Evolutionary conservation across 92 coral and sea anemone species (phyloP).

Genomic region (Phenganax marumi): DNA sequence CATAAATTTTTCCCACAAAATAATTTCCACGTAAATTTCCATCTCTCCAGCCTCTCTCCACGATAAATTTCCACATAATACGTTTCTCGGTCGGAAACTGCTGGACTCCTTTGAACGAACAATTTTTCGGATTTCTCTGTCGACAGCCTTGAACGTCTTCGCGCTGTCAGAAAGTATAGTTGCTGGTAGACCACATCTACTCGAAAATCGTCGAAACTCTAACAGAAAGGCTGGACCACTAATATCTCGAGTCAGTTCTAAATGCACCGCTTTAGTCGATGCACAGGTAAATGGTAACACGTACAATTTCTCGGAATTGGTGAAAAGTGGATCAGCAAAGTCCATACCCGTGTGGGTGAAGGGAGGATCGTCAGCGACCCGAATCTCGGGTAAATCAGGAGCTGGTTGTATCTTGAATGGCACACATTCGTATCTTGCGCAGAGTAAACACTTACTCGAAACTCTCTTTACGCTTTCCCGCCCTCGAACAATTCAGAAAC

Average conservation of each 20-base stretch:
- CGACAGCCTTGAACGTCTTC: conserved; percentile 40
- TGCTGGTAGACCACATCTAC: conserved; percentile 37
- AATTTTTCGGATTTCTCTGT: conserved; percentile 40
- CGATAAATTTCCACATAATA: conserved; percentile 45
- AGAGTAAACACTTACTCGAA: not conserved
- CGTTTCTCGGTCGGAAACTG: conserved; percentile 20
- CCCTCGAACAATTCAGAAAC: not conserved
- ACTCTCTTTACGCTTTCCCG: not conserved
- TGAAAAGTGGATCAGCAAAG: conserved; percentile 45
- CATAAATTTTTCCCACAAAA: no score
- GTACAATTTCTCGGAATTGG: conserved; percentile 13
- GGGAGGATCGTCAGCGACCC: conserved; percentile 52
- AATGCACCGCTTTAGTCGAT: conserved; percentile 47
- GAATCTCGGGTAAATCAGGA: conserved; percentile 40
- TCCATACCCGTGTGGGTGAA: conserved; percentile 51
- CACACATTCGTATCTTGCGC: conserved; percentile 30
- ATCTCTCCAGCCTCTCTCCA: conserved; percentile 44
- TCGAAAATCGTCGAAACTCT: conserved; percentile 13
- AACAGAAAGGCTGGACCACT: conserved; percentile 15
- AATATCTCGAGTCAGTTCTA: conserved; percentile 43
- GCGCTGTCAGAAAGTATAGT: conserved; percentile 52
- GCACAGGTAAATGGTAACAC: conserved; percentile 56
- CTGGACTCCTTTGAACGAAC: conserved; percentile 37
- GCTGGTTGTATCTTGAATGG: conserved; percentile 16
- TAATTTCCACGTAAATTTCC: no score